Conservation (phyloP, 2,113 vertebrate genomes). For the Theristicus caerulescens region DNA sequence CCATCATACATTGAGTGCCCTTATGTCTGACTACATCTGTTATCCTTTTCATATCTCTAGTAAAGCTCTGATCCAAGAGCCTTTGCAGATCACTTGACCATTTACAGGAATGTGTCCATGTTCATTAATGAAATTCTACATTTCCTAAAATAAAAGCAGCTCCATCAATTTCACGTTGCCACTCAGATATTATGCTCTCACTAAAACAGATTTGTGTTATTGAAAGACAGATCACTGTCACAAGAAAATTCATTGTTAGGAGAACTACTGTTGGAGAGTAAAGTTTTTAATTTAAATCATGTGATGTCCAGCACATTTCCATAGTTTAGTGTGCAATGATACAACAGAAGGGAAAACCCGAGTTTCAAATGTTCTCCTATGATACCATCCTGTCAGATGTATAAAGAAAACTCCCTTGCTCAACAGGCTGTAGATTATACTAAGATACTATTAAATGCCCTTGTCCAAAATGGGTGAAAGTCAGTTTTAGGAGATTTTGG, state of each 20-base stretch:
- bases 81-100: background rate
- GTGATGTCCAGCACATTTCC: background rate
- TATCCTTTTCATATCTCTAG: background rate
- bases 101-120: rapidly evolving
- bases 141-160: background rate
- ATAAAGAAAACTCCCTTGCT: background rate
- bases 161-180: background rate
- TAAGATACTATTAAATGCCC: background rate
- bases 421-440: background rate
- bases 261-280: background rate
- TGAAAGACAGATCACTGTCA: background rate
- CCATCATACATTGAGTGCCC: background rate
- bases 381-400: background rate
- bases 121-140: background rate
- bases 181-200: background rate
- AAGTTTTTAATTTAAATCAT: background rate
- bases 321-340: background rate
- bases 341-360: background rate
- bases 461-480: background rate
- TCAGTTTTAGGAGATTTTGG: background rate
- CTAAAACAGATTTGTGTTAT: background rate
- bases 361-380: background rate
- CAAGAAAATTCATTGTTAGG: background rate
- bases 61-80: background rate
- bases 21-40: background rate